Evolutionary conservation across 2,113 vertebrate species (phyloP).

Genomic region (Setophaga coronata): DNA sequence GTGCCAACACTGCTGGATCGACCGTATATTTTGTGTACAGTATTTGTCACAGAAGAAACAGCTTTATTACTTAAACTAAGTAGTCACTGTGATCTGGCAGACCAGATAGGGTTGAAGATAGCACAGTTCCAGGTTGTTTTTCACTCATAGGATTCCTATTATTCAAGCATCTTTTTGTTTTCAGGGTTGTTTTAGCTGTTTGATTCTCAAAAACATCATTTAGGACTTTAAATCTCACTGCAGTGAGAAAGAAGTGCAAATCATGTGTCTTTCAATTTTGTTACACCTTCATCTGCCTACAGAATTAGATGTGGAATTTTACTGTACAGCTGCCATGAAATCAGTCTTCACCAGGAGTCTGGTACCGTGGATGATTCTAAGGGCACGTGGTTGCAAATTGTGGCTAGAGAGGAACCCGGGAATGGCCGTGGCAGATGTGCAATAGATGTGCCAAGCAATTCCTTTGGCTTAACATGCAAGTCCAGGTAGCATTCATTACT

Average conservation of each 20-base stretch:
- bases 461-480: neutral
- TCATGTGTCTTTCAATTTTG: neutral
- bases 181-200: neutral
- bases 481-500: neutral
- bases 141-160: neutral
- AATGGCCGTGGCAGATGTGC: neutral
- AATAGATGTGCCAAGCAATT: conserved; percentile 3
- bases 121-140: neutral
- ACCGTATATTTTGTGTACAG: neutral
- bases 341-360: neutral
- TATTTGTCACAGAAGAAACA: neutral
- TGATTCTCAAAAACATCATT: neutral
- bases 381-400: neutral
- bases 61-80: neutral
- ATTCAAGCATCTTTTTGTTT: neutral
- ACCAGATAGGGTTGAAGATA: neutral
- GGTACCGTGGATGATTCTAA: neutral
- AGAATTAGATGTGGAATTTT: neutral
- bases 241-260: neutral
- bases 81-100: neutral
- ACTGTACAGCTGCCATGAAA: neutral
- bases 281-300: neutral
- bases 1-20: neutral
- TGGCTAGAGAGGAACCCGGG: neutral
- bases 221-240: neutral